Evolutionary conservation across 2,113 vertebrate species (phyloP), one percentile per base, ranked within the genome.

Genomic region (Corythornis madagascariensis): DNA sequence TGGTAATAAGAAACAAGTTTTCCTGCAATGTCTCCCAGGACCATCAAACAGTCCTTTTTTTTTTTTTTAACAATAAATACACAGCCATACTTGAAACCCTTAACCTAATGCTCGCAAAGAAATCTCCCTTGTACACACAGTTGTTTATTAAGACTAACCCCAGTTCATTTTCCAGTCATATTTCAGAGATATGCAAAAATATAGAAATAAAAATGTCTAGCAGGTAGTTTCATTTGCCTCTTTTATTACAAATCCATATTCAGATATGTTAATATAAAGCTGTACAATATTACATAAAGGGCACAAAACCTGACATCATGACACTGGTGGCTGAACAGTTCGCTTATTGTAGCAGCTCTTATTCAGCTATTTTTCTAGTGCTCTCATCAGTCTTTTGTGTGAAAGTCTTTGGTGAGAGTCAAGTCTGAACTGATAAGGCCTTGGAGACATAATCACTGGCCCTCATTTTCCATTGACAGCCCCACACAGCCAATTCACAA

Each of bases 191-290:
- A 78, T 90, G 80, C 55, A 86, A 83, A 95, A 94, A 80, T 82
- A 91, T 22, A 86, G 43, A 92, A 95, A 86, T 84, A 95, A 89
- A 81, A 92, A 53, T 29, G 33, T 82, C 83, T 72, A 29, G 50
- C 26, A 52, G 64, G 48, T 92, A 80, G 31, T 89, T 95, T 92
- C 97, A 97, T 97, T 98, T 97, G 97, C 97, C 97, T 97, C 97
- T 98, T 98, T 97, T 96, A 97, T 96, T 95, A 76, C 92, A 95
- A 97, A 97, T 95, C 96, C 97, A 94, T 97, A 96, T 97, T 98
- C 98, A 98, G 98, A 97, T 97, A 98, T 97, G 98, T 97, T 98
- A 98, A 98, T 98, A 98, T 97, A 97, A 98, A 98, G 98, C 98
- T 97, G 98, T 98, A 98, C 96, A 98, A 96, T 98, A 97, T 98